A percentile compares a stretch with the other conserved stretches of the same genome.
These are phyloP conservation scores for Embidobia sp. DNA, from an alignment of 2,888 invertebrate genomes.

Conservation along the genomic window DNA sequence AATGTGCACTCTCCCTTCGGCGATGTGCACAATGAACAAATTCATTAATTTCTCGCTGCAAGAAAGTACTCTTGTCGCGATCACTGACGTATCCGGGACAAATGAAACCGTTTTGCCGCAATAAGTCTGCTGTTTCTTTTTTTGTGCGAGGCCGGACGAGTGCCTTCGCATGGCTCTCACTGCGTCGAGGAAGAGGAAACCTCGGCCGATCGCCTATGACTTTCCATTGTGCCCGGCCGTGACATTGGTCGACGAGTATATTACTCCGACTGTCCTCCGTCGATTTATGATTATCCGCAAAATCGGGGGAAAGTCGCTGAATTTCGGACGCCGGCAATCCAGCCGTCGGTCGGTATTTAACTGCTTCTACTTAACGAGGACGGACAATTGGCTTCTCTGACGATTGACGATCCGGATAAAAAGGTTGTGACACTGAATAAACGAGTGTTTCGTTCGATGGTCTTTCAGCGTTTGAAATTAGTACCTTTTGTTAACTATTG, in stretches of 20 bases:
- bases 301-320: constrained; percentile 45
- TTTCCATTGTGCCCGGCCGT: constrained; percentile 59
- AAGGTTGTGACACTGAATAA: no score
- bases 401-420: no score
- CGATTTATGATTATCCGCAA: constrained; percentile 40
- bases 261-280: constrained; percentile 37
- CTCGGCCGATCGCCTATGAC: constrained; percentile 40
- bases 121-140: constrained; percentile 59
- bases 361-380: no score
- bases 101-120: constrained; percentile 63
- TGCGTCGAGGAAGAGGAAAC: constrained; percentile 25
- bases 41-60: constrained; percentile 62
- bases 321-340: constrained; percentile 7
- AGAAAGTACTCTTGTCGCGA: constrained; percentile 56
- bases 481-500: no score
- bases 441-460: no score
- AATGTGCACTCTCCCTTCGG: constrained; percentile 32
- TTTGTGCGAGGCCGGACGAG: constrained; percentile 34
- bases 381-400: no score
- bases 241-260: constrained; percentile 59
- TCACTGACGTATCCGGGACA: constrained; percentile 61
- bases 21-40: constrained; percentile 45
- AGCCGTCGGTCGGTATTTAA: no score
- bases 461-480: no score
- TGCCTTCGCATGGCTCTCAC: constrained; percentile 49